phyloP scores from a whole-genome alignment of 2,888 invertebrate species.

The Pteria penguin region DNA sequence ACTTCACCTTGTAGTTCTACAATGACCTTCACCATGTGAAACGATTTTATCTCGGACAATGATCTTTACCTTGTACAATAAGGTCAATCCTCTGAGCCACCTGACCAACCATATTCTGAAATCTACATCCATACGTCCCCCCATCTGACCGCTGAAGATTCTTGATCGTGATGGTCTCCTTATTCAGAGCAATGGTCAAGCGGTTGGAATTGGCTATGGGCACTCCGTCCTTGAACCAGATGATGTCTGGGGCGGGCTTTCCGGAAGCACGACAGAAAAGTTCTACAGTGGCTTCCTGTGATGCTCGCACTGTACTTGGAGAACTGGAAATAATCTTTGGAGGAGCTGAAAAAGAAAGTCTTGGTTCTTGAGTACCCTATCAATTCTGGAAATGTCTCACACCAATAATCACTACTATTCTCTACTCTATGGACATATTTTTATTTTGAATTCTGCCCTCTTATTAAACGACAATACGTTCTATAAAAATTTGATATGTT shows the following conservation, averaged over 20 bases:
- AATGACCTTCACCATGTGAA: no score
- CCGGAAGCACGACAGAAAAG: constrained; percentile 98
- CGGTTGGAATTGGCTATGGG: constrained; percentile 57
- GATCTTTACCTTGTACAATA: constrained; percentile 88
- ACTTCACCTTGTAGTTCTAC: no score
- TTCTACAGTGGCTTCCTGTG: constrained; percentile 92
- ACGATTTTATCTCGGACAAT: no score
- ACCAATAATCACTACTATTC: no score
- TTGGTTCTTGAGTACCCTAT: no score
- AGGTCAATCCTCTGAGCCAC: constrained; percentile 97
- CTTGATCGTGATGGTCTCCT: constrained; percentile 88
- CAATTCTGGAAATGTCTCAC: no score
- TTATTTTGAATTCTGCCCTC: no score
- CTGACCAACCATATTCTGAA: constrained; percentile 96
- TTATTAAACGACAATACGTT: no score
- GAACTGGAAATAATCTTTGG: constrained; percentile 68
- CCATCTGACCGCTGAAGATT: constrained; percentile 96
- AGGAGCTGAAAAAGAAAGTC: constrained; percentile 70
- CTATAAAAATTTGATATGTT: no score
- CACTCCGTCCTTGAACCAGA: constrained; percentile 90
- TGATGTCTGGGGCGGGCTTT: constrained; percentile 94
- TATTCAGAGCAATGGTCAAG: constrained; percentile 53
- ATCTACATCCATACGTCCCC: constrained; percentile 97
- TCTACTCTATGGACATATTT: background rate
- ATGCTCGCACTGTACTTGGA: constrained; percentile 60